Evolutionary conservation across 2,888 invertebrate genomes (phyloP), one percentile per base, ranked within the genome.

Genomic region (Podotricha telesiphe): DNA sequence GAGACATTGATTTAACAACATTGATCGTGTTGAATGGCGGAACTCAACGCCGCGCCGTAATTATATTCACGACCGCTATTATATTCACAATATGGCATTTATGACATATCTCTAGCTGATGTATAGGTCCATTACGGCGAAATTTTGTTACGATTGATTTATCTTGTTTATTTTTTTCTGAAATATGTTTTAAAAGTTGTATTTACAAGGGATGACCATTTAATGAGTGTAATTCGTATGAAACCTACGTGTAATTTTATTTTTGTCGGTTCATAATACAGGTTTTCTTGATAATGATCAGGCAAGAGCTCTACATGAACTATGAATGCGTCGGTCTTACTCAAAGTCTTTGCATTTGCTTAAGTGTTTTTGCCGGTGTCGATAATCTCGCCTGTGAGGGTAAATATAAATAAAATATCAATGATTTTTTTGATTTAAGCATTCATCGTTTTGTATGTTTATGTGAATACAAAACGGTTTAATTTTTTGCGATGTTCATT

Each of bases 381-480:
- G 81, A 88, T 81, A 87, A 84, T 88, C 87, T 83, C 89, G 86
- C 89, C 87, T 84, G 76, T 66, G 69, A 72, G 73, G 56, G 63
- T 55, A 64, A 69, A 72, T 62, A 65, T 73, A 56, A 74, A 74
- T 75, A 73, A 69, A 74, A 73, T 2, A 40, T 19, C 20, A 51
- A 51, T 50, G 22, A 59, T 7, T 17, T 15, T 62, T 62, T 34
- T n/a, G n/a, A 13, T 50, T 48, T 13, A 37, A 59, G 59, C 50
- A 34, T 53, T 15, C 17, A 28, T 58, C n/a, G 10, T 42, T 2
- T 59, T 59, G 22, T 45, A 22, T 28, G 20, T 59, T 45, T 22
- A 22, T 59, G 22, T 22, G 48, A 59, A 47, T 28, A 50, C 62
- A 50, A 74, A 73, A 68, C 48, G 48, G 74, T 68, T 66, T 65